Base-by-base conservation (phyloP, 2,113 vertebrate species). In the Ancistrus triradiatus region DNA sequence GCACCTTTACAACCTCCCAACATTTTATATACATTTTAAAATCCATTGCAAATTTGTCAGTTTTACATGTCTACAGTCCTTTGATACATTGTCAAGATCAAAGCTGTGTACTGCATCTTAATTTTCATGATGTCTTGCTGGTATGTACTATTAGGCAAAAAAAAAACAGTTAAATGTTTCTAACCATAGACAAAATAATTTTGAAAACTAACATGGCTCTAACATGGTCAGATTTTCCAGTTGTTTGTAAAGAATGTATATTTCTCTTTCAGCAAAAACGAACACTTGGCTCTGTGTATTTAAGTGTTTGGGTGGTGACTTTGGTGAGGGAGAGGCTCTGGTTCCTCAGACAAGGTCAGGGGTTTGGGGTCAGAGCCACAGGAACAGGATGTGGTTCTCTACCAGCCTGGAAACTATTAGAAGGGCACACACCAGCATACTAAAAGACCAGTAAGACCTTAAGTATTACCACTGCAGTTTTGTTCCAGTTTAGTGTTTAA, bases 401-500 rank as follows among this genome's bases (percentile, higher is more conserved):
- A 75, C 82, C 76, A 66, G 69, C 70, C 72, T 84, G 86, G 84
- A 86, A 88, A 85, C 80, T 84, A 80, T 87, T 86, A 87, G 78
- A 77, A 77, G 77, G 74, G 74, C 78, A 78, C 47, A 63, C 66
- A 42, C 1, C 75, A 83, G 73, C 77, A 78, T 56, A 65, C 53
- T 78, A 42, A 7, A 13, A 25, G 14, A 42, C 38, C 38, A 42
- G 11, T n/a, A 42, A 14, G n/a, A 8, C 38, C 6, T 14, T 15
- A 13, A n/a, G 11, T 14, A 42, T 42, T 42, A 42, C 6, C 6
- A 15, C 14, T 2, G n/a, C 13, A 42, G 38, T 15, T 40, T 42
- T 37, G 43, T 40, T 13, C 14, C n/a, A n/a, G n/a, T n/a, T n/a
- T n/a, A n/a, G n/a, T n/a, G n/a, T n/a, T n/a, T n/a, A n/a, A n/a